Percentiles rank a stretch among this genome's conserved stretches.
These are phyloP conservation scores for Drosophila melanosoma DNA, from an alignment of 2,888 invertebrate genomes.

Conservation along the genomic window DNA sequence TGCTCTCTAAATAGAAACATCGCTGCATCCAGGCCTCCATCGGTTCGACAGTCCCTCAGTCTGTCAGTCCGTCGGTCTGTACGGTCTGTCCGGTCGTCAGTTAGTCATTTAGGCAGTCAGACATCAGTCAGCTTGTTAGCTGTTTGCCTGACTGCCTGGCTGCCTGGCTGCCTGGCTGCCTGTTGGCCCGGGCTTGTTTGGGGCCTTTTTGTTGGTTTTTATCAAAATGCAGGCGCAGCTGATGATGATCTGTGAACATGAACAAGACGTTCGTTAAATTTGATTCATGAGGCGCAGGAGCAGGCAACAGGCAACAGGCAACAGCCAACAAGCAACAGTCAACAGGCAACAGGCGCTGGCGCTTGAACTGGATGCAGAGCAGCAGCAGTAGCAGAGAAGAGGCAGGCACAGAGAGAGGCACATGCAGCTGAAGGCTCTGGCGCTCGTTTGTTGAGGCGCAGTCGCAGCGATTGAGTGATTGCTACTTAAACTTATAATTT, in stretches of 20 bases:
- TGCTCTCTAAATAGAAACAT: constrained; percentile 75
- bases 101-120: constrained; percentile 66
- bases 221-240: constrained; percentile 76
- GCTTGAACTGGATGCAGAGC: constrained; percentile 9
- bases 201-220: constrained; percentile 52
- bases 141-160: constrained; percentile 9
- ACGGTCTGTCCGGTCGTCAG: constrained; percentile 36
- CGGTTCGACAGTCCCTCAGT: constrained; percentile 27
- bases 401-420: neutral
- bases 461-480: constrained; percentile 84
- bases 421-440: constrained; percentile 17
- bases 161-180: constrained; percentile 6
- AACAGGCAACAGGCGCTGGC: constrained; percentile 15
- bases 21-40: constrained; percentile 43
- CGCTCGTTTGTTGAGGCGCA: constrained; percentile 60
- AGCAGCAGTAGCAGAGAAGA: neutral
- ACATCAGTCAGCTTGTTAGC: constrained; percentile 79
- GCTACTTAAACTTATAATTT: constrained; percentile 85
- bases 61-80: constrained; percentile 14
- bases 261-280: constrained; percentile 85
- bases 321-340: too few relatives aligned
- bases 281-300: constrained; percentile 83
- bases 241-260: constrained; percentile 82
- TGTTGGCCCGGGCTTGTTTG: constrained; percentile 40
- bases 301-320: constrained; percentile 12